phyloP scores from a whole-genome alignment of 2,113 vertebrate genomes.

The Pelobates fuscus region DNA sequence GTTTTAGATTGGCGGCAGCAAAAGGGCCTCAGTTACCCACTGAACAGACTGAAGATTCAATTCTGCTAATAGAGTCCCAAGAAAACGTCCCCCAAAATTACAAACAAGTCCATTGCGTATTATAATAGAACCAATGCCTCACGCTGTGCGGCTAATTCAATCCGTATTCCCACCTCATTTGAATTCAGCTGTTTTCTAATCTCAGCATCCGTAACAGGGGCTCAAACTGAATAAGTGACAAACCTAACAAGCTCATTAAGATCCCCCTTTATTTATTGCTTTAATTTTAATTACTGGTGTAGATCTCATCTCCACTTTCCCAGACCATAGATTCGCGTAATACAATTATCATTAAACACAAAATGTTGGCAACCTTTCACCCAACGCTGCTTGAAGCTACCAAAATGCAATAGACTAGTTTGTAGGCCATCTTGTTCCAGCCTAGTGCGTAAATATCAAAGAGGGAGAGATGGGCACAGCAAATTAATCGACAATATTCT shows the following conservation, averaged over 20 bases:
- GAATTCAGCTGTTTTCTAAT: not conserved
- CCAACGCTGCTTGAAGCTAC: not conserved
- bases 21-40: not conserved
- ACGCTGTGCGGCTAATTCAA: not conserved
- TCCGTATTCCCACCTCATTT: not conserved
- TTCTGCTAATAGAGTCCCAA: not conserved
- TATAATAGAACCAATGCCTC: not conserved
- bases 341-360: constrained; percentile 11
- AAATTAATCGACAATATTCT: too few species aligned
- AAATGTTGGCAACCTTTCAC: not conserved
- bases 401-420: not conserved
- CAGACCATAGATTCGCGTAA: constrained; percentile 8
- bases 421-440: too few species aligned
- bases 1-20: not conserved
- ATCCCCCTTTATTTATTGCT: constrained; percentile 19
- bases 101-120: not conserved
- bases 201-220: not conserved
- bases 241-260: constrained; percentile 12
- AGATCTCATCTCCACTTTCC: constrained; percentile 7
- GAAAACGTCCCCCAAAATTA: not conserved
- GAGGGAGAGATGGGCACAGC: too few species aligned
- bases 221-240: not conserved
- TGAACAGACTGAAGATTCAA: not conserved
- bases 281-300: constrained; percentile 34
- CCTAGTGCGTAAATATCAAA: too few species aligned